A percentile compares a stretch with the other conserved stretches of the same genome.
These are phyloP conservation scores for Calyptomena viridis DNA, from an alignment of 2,113 vertebrate genomes.

Conservation along the genomic window DNA sequence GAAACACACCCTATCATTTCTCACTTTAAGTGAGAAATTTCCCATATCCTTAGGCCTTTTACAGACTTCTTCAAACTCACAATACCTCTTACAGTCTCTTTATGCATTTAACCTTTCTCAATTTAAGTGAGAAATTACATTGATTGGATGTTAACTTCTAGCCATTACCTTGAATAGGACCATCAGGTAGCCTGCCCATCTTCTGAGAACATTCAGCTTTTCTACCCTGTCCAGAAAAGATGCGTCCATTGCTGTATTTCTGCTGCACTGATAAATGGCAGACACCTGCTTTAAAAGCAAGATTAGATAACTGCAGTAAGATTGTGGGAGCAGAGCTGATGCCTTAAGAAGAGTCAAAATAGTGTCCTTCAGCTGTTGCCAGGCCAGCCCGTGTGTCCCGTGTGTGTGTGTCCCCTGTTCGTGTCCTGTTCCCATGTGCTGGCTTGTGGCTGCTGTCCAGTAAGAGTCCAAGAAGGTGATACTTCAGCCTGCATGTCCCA, in stretches of 20 bases:
- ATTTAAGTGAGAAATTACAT: neutral
- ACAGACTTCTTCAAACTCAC: too few relatives aligned
- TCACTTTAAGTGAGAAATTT: neutral
- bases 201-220: neutral
- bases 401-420: neutral
- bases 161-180: neutral
- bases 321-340: rapidly evolving
- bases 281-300: neutral
- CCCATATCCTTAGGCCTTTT: too few relatives aligned
- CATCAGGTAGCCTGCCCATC: neutral
- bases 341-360: neutral
- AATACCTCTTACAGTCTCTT: too few relatives aligned
- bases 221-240: neutral
- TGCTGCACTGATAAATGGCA: neutral
- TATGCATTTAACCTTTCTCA: too few relatives aligned
- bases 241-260: neutral
- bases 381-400: too few relatives aligned
- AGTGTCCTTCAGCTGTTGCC: neutral
- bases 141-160: neutral
- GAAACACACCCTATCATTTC: neutral
- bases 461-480: neutral
- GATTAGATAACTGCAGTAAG: neutral
- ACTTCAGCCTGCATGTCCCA: neutral
- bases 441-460: neutral
- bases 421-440: neutral